phyloP scores from a whole-genome alignment of 1,140 invertebrate genomes.

The Rhagoletis zephyria region DNA sequence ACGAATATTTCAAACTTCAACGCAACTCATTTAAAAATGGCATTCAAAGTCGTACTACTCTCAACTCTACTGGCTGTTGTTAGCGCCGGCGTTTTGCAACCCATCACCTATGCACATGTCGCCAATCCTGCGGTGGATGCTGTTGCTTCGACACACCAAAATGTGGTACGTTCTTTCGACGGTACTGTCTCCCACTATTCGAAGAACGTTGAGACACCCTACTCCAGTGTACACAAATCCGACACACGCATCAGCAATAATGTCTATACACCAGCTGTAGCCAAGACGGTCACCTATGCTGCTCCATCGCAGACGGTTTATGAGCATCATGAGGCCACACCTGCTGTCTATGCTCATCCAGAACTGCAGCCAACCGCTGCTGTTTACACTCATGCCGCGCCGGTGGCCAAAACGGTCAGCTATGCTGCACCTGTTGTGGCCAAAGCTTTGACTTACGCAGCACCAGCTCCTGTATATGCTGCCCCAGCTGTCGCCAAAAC shows the following conservation, averaged over 20 bases:
- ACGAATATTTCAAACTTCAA: not conserved
- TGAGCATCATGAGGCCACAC: constrained; percentile 52
- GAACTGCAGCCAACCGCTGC: constrained; percentile 58
- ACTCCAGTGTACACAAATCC: constrained; percentile 78
- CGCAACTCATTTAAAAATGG: constrained; percentile 61
- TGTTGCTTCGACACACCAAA: constrained; percentile 76
- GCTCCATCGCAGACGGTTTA: constrained; percentile 59
- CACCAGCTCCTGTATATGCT: constrained; percentile 50
- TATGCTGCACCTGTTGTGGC: constrained; percentile 74
- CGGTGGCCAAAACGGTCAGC: constrained; percentile 73
- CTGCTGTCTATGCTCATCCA: constrained; percentile 58
- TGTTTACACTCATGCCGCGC: constrained; percentile 62
- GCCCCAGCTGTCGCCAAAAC: constrained; percentile 60
- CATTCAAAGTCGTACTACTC: constrained; percentile 71
- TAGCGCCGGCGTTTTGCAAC: constrained; percentile 71
- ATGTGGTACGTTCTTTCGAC: constrained; percentile 76
- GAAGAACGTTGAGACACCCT: constrained; percentile 78
- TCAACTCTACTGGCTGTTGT: constrained; percentile 73
- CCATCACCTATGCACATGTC: constrained; percentile 61
- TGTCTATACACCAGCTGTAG: constrained; percentile 71
- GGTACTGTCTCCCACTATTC: constrained; percentile 78
- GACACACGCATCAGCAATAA: constrained; percentile 77
- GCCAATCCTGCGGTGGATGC: constrained; percentile 73
- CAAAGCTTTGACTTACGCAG: constrained; percentile 28
- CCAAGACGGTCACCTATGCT: constrained; percentile 61